A percentile compares a stretch with the other conserved stretches of the same genome.
These are phyloP conservation scores for Crematogaster levior DNA, from an alignment of 2,888 invertebrate species.

Conservation along the genomic window DNA sequence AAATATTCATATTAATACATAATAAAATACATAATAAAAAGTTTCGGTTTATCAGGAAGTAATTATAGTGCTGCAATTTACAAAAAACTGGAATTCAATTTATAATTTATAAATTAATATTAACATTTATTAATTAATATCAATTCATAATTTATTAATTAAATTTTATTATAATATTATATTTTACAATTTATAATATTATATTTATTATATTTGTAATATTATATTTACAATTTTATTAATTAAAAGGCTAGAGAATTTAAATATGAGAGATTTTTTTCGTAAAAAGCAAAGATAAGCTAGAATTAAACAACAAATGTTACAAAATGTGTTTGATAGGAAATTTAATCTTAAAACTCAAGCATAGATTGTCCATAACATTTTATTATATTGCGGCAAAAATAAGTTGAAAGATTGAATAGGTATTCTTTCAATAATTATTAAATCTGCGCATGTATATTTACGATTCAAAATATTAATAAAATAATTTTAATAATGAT, in stretches of 20 bases:
- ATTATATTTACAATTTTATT: too few relatives aligned
- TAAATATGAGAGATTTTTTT: too few relatives aligned
- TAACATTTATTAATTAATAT: too few relatives aligned
- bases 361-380: not conserved
- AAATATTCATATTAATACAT: slow-evolving; percentile 3
- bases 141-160: too few relatives aligned
- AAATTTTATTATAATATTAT: too few relatives aligned
- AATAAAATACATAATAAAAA: not conserved
- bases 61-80: not conserved
- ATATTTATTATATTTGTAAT: too few relatives aligned
- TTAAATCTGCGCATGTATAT: not conserved
- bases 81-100: too few relatives aligned
- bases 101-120: too few relatives aligned
- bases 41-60: too few relatives aligned
- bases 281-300: not conserved
- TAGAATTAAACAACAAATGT: not conserved
- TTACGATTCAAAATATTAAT: not conserved
- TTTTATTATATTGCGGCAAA: not conserved
- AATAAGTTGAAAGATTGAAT: too few relatives aligned
- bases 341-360: not conserved
- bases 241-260: too few relatives aligned
- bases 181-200: too few relatives aligned
- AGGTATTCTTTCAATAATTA: not conserved
- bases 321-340: not conserved
- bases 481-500: not conserved